Base-by-base conservation (phyloP, 2,797 vertebrate genomes). In the Pitangus sulphuratus region DNA sequence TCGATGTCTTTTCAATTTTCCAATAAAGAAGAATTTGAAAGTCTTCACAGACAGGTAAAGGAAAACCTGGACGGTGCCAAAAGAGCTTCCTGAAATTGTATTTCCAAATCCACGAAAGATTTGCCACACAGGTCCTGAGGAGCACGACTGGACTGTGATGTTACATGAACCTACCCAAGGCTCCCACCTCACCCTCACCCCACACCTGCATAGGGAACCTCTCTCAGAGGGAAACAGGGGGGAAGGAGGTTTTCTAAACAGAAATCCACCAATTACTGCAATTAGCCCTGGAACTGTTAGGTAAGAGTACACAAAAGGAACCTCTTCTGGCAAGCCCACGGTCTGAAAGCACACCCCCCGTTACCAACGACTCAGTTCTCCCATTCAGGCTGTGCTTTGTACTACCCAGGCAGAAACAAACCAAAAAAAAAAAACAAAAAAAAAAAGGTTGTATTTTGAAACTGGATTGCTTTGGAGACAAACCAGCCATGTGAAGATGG, bases 281-380 rank as follows among this genome's bases (percentile, higher is more conserved):
- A 58, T 5, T 18, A 75, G 53, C 77, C 42, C 33, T n/a, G 26
- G 19, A 54, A 24, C 28, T 2, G 3, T n/a, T 7, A 64, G 39
- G 17, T 11, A 58, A 65, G 15, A 12, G 12, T 3, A 16, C 4
- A 65, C 14, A 18, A 9, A 60, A 62, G 28, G 70, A 80, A 64
- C 10, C 33, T 74, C 47, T 47, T 51, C 20, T 58, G 68, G 74
- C 37, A 88, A 77, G 50, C 74, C 39, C 1, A 2, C 47, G 25
- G 68, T 26, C 33, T 86, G 69, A 78, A 82, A 62, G 22, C 2
- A 6, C 71, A 70, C 11, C 33, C 31, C 51, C 28, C 1, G 1
- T 26, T 76, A 26, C n/a, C 0, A 0, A 61, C 0, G 0, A 30
- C 11, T 45, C 45, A 3, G 6, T 22, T 91, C 71, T 40, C 56